These are phyloP conservation scores for Eilema depressum DNA, from an alignment of 2,888 invertebrate genomes.

Conservation along the genomic window DNA sequence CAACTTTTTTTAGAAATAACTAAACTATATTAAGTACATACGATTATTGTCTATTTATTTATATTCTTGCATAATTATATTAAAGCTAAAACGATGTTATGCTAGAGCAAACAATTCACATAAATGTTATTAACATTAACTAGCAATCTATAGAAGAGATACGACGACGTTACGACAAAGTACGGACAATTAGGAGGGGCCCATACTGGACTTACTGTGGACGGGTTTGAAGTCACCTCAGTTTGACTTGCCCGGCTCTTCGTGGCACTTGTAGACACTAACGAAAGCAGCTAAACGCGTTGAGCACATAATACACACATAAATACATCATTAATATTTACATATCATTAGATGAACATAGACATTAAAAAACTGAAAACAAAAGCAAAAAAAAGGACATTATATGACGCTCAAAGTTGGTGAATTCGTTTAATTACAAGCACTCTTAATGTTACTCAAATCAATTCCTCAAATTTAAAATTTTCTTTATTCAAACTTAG, in stretches of 20 bases:
- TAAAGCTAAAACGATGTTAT: conserved; percentile 30
- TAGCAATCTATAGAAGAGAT: conserved; percentile 19
- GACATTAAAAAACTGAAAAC: conserved; percentile 19
- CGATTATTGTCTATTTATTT: background rate
- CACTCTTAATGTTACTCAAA: conserved; percentile 1
- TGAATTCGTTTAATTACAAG: conserved; percentile 6
- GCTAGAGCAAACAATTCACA: conserved; percentile 37
- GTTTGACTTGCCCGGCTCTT: conserved; percentile 61
- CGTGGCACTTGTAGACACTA: conserved; percentile 73
- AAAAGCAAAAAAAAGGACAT: conserved; percentile 31
- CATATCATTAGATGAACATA: conserved; percentile 35
- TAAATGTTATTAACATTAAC: conserved; percentile 8
- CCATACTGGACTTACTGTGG: conserved; percentile 71
- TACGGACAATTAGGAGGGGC: conserved; percentile 29
- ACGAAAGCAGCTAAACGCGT: conserved; percentile 75
- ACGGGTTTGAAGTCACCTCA: conserved; percentile 61
- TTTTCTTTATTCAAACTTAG: conserved; percentile 6
- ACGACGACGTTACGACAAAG: conserved; percentile 36
- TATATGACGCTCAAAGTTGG: conserved; percentile 30
- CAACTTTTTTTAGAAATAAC: background rate
- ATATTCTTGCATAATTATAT: background rate
- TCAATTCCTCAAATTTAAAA: background rate
- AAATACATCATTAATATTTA: conserved; percentile 57
- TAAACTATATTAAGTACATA: background rate
- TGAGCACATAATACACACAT: conserved; percentile 68